phyloP scores from a whole-genome alignment of 2,888 invertebrate species.

The Pterostichus madidus region DNA sequence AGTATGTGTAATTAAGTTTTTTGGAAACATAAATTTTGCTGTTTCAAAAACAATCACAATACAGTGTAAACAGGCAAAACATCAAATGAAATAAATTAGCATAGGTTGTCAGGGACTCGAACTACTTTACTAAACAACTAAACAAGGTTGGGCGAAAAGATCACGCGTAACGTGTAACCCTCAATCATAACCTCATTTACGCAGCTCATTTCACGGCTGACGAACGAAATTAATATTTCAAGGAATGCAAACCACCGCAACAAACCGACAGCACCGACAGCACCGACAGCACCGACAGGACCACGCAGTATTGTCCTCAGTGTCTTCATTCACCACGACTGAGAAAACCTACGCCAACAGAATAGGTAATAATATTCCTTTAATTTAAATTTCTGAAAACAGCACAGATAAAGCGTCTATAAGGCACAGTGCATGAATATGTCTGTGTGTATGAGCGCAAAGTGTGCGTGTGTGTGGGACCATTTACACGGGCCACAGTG shows the following conservation, averaged over 20 bases:
- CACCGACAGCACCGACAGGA: background rate
- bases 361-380: conserved; percentile 57
- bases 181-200: conserved; percentile 41
- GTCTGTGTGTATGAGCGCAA: conserved; percentile 63
- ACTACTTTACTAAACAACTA: conserved; percentile 14
- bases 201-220: conserved; percentile 28
- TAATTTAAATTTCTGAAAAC: conserved; percentile 69
- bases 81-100: conserved; percentile 7
- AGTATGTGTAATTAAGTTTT: conserved; percentile 8
- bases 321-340: background rate
- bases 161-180: conserved; percentile 9
- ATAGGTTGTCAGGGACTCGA: background rate
- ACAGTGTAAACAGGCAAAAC: conserved; percentile 4
- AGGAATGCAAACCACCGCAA: conserved; percentile 43
- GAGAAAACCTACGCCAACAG: background rate
- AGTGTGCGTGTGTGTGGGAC: conserved; percentile 70
- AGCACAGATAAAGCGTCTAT: conserved; percentile 73
- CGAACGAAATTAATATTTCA: conserved; percentile 54
- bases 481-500: conserved; percentile 72
- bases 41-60: conserved; percentile 29
- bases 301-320: conserved; percentile 12
- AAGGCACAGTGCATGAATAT: conserved; percentile 69
- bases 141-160: conserved; percentile 12
- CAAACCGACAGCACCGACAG: background rate
- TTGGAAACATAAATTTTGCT: background rate